Evolutionary conservation across 2,797 vertebrate genomes (phyloP).

Genomic region (Dromococcyx pavoninus): DNA sequence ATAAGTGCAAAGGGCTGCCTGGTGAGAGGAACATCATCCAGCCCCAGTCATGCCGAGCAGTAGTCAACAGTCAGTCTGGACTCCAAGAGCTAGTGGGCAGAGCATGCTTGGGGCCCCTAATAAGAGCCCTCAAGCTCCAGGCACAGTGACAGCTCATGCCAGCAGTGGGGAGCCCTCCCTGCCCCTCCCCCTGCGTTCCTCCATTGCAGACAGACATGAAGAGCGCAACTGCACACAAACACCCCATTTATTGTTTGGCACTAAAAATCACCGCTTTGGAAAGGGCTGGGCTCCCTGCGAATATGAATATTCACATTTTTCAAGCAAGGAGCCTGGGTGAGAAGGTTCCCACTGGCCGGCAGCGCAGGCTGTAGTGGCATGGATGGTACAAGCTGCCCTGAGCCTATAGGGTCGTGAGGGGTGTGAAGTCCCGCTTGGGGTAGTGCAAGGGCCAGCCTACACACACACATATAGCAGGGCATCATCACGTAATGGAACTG

Average conservation of each 20-base stretch:
- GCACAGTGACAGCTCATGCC: background rate
- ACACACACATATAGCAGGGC: rapidly evolving
- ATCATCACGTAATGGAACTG: background rate
- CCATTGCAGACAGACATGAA: rapidly evolving
- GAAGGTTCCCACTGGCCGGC: background rate
- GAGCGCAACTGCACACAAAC: background rate
- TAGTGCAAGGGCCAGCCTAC: background rate
- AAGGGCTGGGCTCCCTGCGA: background rate
- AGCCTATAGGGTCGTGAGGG: rapidly evolving
- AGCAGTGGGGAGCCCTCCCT: background rate
- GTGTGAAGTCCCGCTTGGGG: background rate
- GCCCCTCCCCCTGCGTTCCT: background rate
- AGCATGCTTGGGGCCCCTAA: background rate
- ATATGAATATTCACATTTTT: conserved; percentile 27
- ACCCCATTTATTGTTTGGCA: conserved; percentile 23
- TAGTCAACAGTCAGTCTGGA: background rate
- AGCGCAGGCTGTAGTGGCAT: background rate
- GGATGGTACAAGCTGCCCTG: background rate
- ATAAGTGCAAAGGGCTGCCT: background rate
- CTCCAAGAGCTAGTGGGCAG: background rate
- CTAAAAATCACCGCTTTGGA: background rate
- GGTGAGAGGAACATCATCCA: background rate
- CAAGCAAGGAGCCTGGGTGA: background rate
- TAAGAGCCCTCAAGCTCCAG: background rate
- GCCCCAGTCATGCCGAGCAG: rapidly evolving